Evolutionary conservation across 2,888 invertebrate species (phyloP).

Genomic region (Tachina grossa): DNA sequence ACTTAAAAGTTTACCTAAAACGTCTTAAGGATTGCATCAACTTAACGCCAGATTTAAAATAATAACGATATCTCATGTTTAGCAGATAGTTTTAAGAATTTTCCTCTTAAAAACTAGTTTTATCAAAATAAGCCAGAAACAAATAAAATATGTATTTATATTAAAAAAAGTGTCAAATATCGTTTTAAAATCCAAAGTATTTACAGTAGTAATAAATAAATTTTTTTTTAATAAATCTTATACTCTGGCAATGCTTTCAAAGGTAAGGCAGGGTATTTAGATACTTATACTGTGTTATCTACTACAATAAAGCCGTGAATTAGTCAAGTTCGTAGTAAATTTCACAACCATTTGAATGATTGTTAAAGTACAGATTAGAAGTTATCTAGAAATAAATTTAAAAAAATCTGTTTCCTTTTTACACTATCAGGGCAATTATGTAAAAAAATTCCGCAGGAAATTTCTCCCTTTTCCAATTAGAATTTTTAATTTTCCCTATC

Average conservation of each 20-base stretch:
- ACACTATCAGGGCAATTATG: too few relatives aligned
- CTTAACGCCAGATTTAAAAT: neutral
- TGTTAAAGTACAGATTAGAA: too few relatives aligned
- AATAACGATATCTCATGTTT: constrained; percentile 8
- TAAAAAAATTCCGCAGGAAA: too few relatives aligned
- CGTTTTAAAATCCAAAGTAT: neutral
- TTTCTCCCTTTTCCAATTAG: too few relatives aligned
- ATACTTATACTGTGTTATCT: neutral
- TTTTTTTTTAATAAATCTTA: too few relatives aligned
- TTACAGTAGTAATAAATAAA: neutral
- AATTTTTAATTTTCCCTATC: too few relatives aligned
- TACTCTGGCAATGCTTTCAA: neutral
- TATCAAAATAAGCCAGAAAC: neutral
- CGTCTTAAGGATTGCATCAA: neutral
- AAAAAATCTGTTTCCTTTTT: too few relatives aligned
- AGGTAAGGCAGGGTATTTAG: constrained; percentile 11
- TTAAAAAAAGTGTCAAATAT: neutral
- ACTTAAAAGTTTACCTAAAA: constrained; percentile 2
- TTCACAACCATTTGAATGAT: too few relatives aligned
- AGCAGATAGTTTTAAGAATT: neutral
- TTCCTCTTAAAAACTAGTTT: neutral
- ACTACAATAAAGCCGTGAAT: neutral
- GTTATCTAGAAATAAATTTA: too few relatives aligned
- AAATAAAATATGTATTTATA: neutral
- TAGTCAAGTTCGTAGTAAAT: too few relatives aligned